phyloP scores from a whole-genome alignment of 2,797 vertebrate species.

The Liasis olivaceus region DNA sequence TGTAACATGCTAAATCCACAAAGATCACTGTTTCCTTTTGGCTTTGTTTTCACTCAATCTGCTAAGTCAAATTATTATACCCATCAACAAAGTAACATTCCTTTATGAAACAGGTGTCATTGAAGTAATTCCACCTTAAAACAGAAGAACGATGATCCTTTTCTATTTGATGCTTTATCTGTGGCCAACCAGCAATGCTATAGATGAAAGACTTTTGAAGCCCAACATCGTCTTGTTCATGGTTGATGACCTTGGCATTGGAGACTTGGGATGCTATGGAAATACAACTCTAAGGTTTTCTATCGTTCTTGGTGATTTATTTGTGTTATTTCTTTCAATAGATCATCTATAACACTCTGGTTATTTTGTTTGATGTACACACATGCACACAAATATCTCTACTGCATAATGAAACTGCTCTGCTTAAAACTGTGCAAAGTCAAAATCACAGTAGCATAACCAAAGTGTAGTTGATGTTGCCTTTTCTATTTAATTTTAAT shows the following conservation, averaged over 20 bases:
- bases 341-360: not conserved
- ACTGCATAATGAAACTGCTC: not conserved
- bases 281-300: constrained; percentile 87
- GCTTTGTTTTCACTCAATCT: not conserved
- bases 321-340: not conserved
- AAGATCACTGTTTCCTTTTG: not conserved
- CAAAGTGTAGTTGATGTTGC: not conserved
- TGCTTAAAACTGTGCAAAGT: not conserved
- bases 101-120: constrained; percentile 12
- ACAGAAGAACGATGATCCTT: constrained; percentile 67
- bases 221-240: constrained; percentile 87
- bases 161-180: constrained; percentile 53
- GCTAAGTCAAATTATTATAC: not conserved
- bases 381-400: not conserved
- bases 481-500: not conserved
- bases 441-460: not conserved
- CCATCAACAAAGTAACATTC: not conserved
- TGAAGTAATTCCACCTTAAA: constrained; percentile 5
- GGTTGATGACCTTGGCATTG: constrained; percentile 92
- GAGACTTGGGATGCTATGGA: constrained; percentile 90
- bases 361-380: not conserved
- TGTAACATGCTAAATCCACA: not conserved
- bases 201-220: not conserved
- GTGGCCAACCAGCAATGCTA: constrained; percentile 8
- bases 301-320: not conserved